Base-by-base conservation (phyloP, 1,140 invertebrate species). In the Nilaparvata lugens region DNA sequence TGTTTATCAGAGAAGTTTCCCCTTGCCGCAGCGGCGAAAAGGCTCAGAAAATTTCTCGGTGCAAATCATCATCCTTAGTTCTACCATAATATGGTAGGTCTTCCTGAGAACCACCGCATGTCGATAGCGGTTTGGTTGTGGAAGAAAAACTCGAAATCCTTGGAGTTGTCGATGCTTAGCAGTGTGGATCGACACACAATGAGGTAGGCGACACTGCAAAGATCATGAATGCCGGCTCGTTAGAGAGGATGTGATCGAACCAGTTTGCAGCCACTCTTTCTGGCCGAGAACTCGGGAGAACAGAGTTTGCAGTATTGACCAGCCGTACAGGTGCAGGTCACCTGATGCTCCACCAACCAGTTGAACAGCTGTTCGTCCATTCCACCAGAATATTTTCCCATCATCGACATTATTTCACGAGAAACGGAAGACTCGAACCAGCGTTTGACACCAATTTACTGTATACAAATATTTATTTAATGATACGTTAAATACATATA, bases 241-340 rank as follows among this genome's bases (percentile, higher is more conserved):
- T 86, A 11, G 84, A 84, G 2, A 94, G 69, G 40, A 94, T 78
- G 70, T 94, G 85, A 72, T 94, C 92, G 87, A 89, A 94, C n/a
- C n/a, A n/a, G n/a, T 70, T 63, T 81, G 79, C 18, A 88, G 65
- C 91, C 91, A 95, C 67, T 93, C 86, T 6, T 80, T 74, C 57
- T 35, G 31, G 31, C 16, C 5, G 21, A 48, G 21, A 21, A 80
- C 85, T 78, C 92, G 89, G 54, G 88, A 89, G 72, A 94, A 90
- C 3, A 81, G 79, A 7, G 82, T 87, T 68, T 83, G 80, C 48
- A 95, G 69, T 58, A 93, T 71, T 42, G 84, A 79, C 83, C 91
- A 89, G 6, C 86, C 89, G 75, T 92, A 94, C 31, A 83, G 79
- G 69, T 86, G 51, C 86, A 81, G 19, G 83, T 85, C 9, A 93